These are phyloP conservation scores for Caenorhabditis becei DNA, from an alignment of 2,888 invertebrate genomes.

Conservation along the genomic window DNA sequence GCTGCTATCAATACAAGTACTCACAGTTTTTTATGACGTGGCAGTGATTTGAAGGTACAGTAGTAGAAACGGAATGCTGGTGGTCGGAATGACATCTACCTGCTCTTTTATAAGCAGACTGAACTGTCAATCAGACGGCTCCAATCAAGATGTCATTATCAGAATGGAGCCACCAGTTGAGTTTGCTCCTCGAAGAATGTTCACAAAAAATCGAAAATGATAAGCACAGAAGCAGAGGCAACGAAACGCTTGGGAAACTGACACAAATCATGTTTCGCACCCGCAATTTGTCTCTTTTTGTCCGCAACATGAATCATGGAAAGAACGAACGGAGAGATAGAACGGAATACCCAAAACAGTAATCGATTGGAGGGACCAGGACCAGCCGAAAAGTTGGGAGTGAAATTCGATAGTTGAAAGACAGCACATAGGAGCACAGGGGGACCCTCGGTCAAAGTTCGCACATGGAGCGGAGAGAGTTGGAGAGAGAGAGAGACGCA, in stretches of 20 bases:
- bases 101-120: not conserved
- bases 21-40: not conserved
- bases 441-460: constrained; percentile 12
- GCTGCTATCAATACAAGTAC: not conserved
- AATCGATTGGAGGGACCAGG: not conserved
- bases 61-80: not conserved
- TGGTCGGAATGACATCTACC: constrained; percentile 2
- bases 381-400: not conserved
- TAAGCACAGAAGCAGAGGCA: constrained; percentile 13
- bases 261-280: constrained; percentile 13
- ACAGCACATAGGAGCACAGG: not conserved
- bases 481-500: constrained; percentile 16
- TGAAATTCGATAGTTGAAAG: not conserved
- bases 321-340: constrained; percentile 10
- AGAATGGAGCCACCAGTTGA: constrained; percentile 8
- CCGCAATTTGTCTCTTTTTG: constrained; percentile 7
- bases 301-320: constrained; percentile 10
- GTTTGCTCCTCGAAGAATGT: constrained; percentile 1
- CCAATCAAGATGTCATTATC: not conserved
- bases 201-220: constrained; percentile 3
- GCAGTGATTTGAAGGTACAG: not conserved
- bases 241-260: not conserved
- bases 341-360: not conserved
- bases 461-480: not conserved
- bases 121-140: not conserved